phyloP scores from a whole-genome alignment of 1,140 invertebrate species.

The Apis florea region DNA sequence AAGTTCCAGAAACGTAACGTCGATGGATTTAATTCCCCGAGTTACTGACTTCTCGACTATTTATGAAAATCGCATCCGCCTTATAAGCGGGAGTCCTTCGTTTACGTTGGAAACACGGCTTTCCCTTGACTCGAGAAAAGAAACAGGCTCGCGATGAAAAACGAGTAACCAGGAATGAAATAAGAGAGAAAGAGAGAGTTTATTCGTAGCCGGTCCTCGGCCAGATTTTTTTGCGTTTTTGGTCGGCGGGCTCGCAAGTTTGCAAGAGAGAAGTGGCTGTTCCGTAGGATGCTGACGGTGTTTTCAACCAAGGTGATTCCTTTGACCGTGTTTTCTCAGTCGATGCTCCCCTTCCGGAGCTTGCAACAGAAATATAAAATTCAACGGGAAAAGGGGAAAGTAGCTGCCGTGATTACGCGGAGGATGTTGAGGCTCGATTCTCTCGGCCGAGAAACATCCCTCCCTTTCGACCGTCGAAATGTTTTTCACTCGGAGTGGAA shows the following conservation, averaged over 20 bases:
- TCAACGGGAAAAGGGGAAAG: conserved; percentile 43
- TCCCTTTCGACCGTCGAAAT: conserved; percentile 43
- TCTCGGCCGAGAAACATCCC: not conserved
- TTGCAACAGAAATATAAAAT: conserved; percentile 59
- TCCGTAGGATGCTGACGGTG: conserved; percentile 33
- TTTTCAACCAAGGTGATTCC: conserved; percentile 52
- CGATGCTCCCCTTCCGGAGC: conserved; percentile 21
- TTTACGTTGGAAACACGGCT: not conserved
- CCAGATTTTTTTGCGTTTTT: conserved; percentile 34
- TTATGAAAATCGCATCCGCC: conserved; percentile 14
- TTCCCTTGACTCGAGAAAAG: not conserved
- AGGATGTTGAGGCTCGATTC: conserved; percentile 14
- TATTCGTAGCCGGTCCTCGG: conserved; percentile 18
- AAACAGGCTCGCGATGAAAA: not conserved
- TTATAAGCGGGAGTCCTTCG: not conserved
- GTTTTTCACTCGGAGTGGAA: conserved; percentile 39
- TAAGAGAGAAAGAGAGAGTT: conserved; percentile 7
- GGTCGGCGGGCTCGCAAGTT: conserved; percentile 34
- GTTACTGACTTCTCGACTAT: conserved; percentile 6
- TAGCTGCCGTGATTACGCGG: conserved; percentile 50
- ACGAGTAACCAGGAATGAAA: not conserved
- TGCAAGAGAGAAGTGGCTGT: conserved; percentile 46
- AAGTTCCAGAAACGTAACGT: not conserved
- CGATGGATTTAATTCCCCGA: not conserved
- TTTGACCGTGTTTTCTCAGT: conserved; percentile 52